Conservation (phyloP, 2,888 invertebrate genomes). For the Phragmatobia fuliginosa region DNA sequence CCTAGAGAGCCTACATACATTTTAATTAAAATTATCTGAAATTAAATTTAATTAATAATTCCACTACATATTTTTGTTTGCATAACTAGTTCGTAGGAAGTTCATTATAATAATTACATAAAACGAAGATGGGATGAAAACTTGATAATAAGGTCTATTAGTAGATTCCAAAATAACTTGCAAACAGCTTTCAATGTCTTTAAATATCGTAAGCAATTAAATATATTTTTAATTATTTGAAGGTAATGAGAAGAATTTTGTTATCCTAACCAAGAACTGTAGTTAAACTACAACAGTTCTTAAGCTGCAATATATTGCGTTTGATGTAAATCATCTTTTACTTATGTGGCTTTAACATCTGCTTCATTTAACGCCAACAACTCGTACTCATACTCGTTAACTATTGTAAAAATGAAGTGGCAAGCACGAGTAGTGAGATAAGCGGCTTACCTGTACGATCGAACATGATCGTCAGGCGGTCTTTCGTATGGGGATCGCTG, state of each 20-base stretch:
- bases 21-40: conserved; percentile 3
- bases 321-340: background rate
- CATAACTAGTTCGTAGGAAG: background rate
- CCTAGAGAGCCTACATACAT: background rate
- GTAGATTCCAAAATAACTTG: background rate
- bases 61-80: background rate
- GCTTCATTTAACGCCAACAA: background rate
- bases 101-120: background rate
- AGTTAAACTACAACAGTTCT: background rate
- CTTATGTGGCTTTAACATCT: background rate
- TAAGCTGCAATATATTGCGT: background rate
- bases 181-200: no score
- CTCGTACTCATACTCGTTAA: background rate
- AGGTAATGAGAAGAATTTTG: no score
- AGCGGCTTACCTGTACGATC: conserved; percentile 82
- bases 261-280: background rate
- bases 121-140: background rate
- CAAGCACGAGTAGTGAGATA: no score
- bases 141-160: background rate
- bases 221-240: background rate
- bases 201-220: no score
- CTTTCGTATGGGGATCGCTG: conserved; percentile 90
- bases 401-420: background rate
- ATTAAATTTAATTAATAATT: background rate
- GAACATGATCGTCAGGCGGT: conserved; percentile 87